Conservation (phyloP, 2,888 invertebrate genomes). For the Cyaniris semiargus region DNA sequence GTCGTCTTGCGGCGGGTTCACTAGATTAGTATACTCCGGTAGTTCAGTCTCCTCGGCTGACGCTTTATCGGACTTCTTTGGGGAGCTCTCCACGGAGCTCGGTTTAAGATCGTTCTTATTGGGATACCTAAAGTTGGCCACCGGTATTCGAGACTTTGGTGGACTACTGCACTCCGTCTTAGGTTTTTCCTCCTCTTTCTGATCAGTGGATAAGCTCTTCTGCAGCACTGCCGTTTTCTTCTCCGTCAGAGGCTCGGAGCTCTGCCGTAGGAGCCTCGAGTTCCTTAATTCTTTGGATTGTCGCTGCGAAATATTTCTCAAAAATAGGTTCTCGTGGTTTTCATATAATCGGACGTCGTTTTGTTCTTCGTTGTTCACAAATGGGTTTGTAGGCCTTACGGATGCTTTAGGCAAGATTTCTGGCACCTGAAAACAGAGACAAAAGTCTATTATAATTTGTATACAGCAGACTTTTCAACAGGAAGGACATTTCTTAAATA, state of each 20-base stretch:
- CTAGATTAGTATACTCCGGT: slow-evolving; percentile 70
- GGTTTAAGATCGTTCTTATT: slow-evolving; percentile 63
- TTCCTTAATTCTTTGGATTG: slow-evolving; percentile 68
- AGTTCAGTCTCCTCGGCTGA: slow-evolving; percentile 47
- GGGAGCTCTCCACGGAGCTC: slow-evolving; percentile 63
- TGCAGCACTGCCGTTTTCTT: slow-evolving; percentile 57
- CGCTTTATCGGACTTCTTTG: slow-evolving; percentile 47
- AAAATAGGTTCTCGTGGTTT: slow-evolving; percentile 70
- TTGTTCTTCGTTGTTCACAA: slow-evolving; percentile 54
- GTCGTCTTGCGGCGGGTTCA: slow-evolving; percentile 47
- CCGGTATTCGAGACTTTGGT: slow-evolving; percentile 61
- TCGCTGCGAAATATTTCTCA: slow-evolving; percentile 66
- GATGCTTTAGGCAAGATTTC: slow-evolving; percentile 66
- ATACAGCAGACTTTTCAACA: too few relatives aligned
- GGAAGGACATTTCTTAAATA: too few relatives aligned
- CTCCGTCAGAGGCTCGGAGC: slow-evolving; percentile 67
- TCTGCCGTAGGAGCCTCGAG: slow-evolving; percentile 63
- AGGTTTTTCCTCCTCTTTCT: slow-evolving; percentile 52
- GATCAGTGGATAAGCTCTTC: slow-evolving; percentile 70
- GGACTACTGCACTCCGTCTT: slow-evolving; percentile 44
- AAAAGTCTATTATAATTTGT: not conserved
- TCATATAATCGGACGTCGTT: slow-evolving; percentile 64
- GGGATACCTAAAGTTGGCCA: slow-evolving; percentile 73
- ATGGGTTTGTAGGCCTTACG: slow-evolving; percentile 62
- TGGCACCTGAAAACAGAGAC: slow-evolving; percentile 55